phyloP scores from a whole-genome alignment of 2,113 vertebrate genomes.

The Galbula dea region DNA sequence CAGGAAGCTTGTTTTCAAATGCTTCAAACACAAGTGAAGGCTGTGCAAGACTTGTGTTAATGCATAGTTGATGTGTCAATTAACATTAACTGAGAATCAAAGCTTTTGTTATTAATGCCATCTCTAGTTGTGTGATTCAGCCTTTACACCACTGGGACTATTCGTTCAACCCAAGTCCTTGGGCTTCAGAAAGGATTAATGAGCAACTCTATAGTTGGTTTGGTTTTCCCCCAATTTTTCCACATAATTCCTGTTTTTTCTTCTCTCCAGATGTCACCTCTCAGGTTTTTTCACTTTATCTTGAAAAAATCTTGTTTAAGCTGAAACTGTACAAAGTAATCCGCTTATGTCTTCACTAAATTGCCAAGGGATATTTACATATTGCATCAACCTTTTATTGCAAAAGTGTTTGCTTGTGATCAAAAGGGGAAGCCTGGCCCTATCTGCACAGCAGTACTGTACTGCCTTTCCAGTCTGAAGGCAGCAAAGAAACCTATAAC shows the following conservation, averaged over 20 bases:
- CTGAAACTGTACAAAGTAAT: conserved; percentile 41
- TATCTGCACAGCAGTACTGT: neutral
- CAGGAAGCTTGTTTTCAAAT: neutral
- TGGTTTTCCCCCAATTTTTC: neutral
- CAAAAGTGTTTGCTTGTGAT: conserved; percentile 32
- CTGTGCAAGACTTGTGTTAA: neutral
- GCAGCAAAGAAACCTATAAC: neutral
- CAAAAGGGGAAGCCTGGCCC: neutral
- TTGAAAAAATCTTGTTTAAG: conserved; percentile 31
- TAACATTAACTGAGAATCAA: neutral
- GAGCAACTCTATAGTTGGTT: neutral
- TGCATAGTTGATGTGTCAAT: neutral
- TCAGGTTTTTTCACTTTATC: conserved; percentile 7
- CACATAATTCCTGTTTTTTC: neutral
- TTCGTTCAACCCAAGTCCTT: neutral
- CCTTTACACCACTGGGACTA: neutral
- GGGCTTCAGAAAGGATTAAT: neutral
- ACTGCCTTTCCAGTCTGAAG: neutral
- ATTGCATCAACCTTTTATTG: conserved; percentile 50
- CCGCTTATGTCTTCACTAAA: conserved; percentile 28
- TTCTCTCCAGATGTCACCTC: neutral
- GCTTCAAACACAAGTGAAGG: neutral
- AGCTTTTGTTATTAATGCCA: neutral
- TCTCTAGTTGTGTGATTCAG: neutral
- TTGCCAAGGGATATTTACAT: conserved; percentile 2